Conservation (phyloP, 2,797 vertebrate species). For the Sphaeramia orbicularis region DNA sequence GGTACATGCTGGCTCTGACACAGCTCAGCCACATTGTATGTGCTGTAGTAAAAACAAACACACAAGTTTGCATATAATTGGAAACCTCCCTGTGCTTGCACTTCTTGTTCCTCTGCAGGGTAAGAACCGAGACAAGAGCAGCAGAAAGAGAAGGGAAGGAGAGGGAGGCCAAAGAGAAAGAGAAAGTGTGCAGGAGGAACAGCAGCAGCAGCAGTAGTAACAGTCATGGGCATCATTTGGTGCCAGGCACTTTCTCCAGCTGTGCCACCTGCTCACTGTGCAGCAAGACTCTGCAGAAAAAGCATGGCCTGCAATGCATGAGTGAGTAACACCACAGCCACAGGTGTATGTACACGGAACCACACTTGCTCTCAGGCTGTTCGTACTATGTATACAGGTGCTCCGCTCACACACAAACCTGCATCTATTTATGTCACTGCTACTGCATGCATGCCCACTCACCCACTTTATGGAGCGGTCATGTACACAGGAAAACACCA, state of each 20-base stretch:
- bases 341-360: conserved; percentile 35
- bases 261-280: conserved; percentile 92
- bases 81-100: conserved; percentile 22
- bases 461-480: background rate
- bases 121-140: conserved; percentile 92
- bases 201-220: conserved; percentile 65
- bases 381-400: conserved; percentile 43
- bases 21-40: background rate
- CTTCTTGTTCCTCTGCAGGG: conserved; percentile 83
- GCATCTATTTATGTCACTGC: conserved; percentile 23
- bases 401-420: conserved; percentile 28
- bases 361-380: conserved; percentile 34
- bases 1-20: conserved; percentile 28
- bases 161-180: conserved; percentile 81
- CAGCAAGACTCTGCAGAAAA: conserved; percentile 89
- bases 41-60: background rate
- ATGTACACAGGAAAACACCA: background rate
- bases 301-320: conserved; percentile 91
- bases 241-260: conserved; percentile 87
- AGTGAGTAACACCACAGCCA: conserved; percentile 88
- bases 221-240: conserved; percentile 85
- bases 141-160: conserved; percentile 85
- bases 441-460: conserved; percentile 26
- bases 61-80: conserved; percentile 11
- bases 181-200: conserved; percentile 50